phyloP scores from a whole-genome alignment of 1,140 invertebrate genomes.

The Drosophila setifemur region DNA sequence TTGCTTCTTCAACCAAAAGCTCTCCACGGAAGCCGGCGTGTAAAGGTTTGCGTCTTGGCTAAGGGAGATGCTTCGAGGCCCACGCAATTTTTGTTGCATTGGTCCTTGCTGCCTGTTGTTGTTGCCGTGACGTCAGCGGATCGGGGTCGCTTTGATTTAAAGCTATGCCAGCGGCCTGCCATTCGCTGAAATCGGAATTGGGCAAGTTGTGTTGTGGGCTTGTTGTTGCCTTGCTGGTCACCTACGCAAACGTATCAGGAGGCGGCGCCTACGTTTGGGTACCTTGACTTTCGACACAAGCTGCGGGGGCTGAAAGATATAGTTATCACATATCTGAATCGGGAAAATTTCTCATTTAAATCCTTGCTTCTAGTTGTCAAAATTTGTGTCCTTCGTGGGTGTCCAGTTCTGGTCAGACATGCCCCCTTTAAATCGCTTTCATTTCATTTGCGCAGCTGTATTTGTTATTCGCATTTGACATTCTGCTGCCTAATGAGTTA shows the following conservation, averaged over 20 bases:
- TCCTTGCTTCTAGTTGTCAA: not conserved
- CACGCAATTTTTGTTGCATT: conserved; percentile 39
- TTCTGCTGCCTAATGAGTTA: conserved; percentile 12
- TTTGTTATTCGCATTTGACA: conserved; percentile 47
- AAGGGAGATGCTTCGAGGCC: conserved; percentile 10
- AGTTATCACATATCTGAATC: not conserved
- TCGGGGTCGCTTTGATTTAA: conserved; percentile 59
- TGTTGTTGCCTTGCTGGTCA: conserved; percentile 27
- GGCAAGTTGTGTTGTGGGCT: conserved; percentile 28
- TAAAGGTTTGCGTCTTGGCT: conserved; percentile 46
- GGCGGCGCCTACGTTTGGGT: conserved; percentile 58
- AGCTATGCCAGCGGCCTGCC: conserved; percentile 56
- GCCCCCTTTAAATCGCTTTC: conserved; percentile 1
- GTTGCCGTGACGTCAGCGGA: conserved; percentile 53
- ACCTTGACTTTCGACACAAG: not conserved
- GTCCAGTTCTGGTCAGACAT: not conserved
- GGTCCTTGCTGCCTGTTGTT: no score
- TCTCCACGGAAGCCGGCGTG: conserved; percentile 5
- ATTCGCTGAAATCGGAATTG: conserved; percentile 63
- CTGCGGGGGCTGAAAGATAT: not conserved
- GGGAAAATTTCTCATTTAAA: not conserved
- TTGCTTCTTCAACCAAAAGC: conserved; percentile 65
- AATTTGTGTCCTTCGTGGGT: not conserved
- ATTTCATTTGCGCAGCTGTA: conserved; percentile 50
- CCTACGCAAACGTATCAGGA: conserved; percentile 57